Conservation (phyloP, 2,113 vertebrate species). For the Gymnobelideus leadbeateri region DNA sequence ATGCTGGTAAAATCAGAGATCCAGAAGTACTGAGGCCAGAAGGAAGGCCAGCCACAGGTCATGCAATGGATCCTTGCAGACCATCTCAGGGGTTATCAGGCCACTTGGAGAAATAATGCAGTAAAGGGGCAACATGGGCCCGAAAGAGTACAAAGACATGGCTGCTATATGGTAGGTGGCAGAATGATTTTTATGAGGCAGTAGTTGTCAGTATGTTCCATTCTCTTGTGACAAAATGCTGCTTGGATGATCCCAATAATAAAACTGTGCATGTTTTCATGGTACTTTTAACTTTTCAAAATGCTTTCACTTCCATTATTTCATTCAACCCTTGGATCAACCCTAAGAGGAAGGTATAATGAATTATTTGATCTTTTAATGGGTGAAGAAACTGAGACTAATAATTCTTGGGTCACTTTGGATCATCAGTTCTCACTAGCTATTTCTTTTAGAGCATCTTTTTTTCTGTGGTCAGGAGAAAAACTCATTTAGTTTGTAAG, state of each 20-base stretch:
- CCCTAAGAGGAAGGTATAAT: background rate
- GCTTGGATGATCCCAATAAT: background rate
- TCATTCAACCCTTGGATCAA: background rate
- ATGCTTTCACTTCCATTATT: constrained; percentile 6
- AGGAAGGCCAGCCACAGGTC: background rate
- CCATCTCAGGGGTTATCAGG: background rate
- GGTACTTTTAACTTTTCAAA: background rate
- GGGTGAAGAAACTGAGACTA: background rate
- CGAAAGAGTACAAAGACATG: background rate
- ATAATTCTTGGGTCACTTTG: background rate
- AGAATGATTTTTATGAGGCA: background rate
- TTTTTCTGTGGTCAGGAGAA: background rate
- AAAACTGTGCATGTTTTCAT: constrained; percentile 1
- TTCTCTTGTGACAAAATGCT: constrained; percentile 12
- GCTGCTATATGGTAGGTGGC: background rate
- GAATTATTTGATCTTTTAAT: background rate
- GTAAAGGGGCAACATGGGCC: background rate
- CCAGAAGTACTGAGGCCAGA: background rate
- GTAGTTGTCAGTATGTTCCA: background rate
- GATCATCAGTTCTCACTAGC: background rate
- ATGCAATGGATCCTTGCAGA: background rate
- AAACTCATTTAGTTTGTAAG: background rate
- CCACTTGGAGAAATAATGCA: background rate
- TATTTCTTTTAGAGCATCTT: background rate
- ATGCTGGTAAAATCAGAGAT: background rate